Evolutionary conservation across 2,797 vertebrate genomes (phyloP), one percentile per base, ranked within the genome.

Genomic region (Gallinago nigripennis): DNA sequence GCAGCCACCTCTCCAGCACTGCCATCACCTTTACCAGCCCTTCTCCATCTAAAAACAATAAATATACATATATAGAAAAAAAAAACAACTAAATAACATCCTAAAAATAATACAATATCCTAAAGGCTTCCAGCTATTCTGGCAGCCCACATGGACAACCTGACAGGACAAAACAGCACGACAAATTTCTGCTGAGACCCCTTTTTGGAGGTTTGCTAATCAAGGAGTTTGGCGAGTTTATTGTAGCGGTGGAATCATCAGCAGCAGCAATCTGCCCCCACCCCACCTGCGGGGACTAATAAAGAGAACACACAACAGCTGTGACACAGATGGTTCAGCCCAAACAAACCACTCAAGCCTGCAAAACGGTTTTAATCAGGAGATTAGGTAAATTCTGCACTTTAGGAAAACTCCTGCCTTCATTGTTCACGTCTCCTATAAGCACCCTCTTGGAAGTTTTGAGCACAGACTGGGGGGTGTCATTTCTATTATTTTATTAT

Each of bases 91-190:
- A 23, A 51, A 51, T 17, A 51, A 28, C 27, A 37, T 37, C 31
- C 17, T 10, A 48, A 43, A 43, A 43, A 43, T 43, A 43, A 23
- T 28, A 51, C 16, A 51, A 28, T 9, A 37, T 37, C 31, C 14
- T 10, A 48, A 53, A 73, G 16, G 20, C 16, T 53, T 65, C 15
- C 10, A 14, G 10, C 43, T 35, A 2, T 43, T 16, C 71, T 24
- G 27, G 18, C 41, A 56, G 37, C 66, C 58, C n/a, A 4, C 15
- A 13, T 0, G 0, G 33, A 30, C 39, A 35, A 31, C 45, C 27
- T 41, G 0, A 28, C 33, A 16, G 0, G 1, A 5, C 20, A 5
- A 12, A 53, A 6, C n/a, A 30, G 23, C 13, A 28, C 0, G 0
- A 24, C 37, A 16, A 7, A 5, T 6, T 78, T 72, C 30, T 53